Base-by-base conservation (phyloP, 2,888 invertebrate species). In the Diogma glabrata region DNA sequence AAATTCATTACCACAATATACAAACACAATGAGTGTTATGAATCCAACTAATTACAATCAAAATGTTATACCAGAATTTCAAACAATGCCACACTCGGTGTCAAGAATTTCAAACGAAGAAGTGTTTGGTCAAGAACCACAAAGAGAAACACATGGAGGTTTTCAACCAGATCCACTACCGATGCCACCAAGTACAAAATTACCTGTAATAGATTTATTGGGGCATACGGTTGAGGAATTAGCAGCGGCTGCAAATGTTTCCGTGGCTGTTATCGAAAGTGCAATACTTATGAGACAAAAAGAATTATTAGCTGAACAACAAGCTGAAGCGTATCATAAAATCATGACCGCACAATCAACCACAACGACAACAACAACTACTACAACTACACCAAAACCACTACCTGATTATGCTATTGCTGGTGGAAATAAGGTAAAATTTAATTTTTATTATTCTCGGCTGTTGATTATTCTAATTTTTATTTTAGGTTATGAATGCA, bases 401-500 rank as follows among this genome's bases (percentile, higher is more conserved):
- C 19, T 20, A n/a, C 30, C 30, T 16, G 17, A 33, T 22, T 55
- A 50, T 54, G 52, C 43, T 45, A 53, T 30, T n/a, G 23, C 20
- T 19, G 24, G 33, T 8, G 63, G 66, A 9, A 69, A 68, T 6
- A 72, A 58, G 55, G 56, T 57, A 55, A 28, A 19, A 46, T 48
- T 26, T 30, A 33, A 48, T 19, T 28, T 30, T 10, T 28, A 19
- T 19, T 24, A 19, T 19, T 46, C 30, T 24, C n/a, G 38, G 47
- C 19, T 47, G n/a, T 20, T 38, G 2, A 46, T 16, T 30, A 17
- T 23, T 38, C 7, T 22, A 23, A 17, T 43, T 45, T 4, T 33
- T 19, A 14, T 51, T 22, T 43, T 33, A 26, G 72, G 89, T 90
- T 4, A 90, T 90, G 90, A 90, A 90, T 63, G 89, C 90, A 0